These are phyloP conservation scores for Pomacea canaliculata DNA, from an alignment of 2,888 invertebrate genomes.

Conservation along the genomic window DNA sequence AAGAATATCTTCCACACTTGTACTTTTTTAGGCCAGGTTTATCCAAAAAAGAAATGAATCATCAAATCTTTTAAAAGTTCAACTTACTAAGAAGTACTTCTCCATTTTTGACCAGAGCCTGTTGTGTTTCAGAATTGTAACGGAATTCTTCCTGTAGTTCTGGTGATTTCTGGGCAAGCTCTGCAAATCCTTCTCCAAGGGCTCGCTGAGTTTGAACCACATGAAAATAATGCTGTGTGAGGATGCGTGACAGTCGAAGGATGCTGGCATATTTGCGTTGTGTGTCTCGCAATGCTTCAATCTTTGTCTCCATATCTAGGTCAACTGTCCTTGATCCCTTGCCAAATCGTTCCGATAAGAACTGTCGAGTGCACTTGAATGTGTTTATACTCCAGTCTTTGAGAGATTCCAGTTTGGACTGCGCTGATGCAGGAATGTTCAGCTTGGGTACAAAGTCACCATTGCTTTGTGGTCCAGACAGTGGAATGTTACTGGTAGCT, in stretches of 20 bases:
- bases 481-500: conserved; percentile 58
- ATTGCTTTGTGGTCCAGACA: conserved; percentile 51
- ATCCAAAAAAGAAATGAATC: not conserved
- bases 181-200: conserved; percentile 90
- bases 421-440: conserved; percentile 51
- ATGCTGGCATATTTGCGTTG: conserved; percentile 87
- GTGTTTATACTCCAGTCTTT: conserved; percentile 98
- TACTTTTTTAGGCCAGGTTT: too few species aligned
- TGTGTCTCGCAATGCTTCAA: conserved; percentile 90
- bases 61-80: not conserved
- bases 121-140: conserved; percentile 95
- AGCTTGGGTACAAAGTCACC: conserved; percentile 58
- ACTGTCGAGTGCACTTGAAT: conserved; percentile 97
- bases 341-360: conserved; percentile 95
- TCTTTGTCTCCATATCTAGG: conserved; percentile 91
- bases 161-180: conserved; percentile 94
- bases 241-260: conserved; percentile 85
- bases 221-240: conserved; percentile 89
- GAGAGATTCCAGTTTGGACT: conserved; percentile 80
- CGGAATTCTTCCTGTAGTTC: conserved; percentile 94
- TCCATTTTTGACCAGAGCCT: conserved; percentile 91
- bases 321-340: conserved; percentile 74
- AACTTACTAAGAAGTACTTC: conserved; percentile 81
- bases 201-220: conserved; percentile 89
- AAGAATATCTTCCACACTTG: not conserved